Conservation (phyloP, 2,888 invertebrate genomes). For the Dendrolimus pini region DNA sequence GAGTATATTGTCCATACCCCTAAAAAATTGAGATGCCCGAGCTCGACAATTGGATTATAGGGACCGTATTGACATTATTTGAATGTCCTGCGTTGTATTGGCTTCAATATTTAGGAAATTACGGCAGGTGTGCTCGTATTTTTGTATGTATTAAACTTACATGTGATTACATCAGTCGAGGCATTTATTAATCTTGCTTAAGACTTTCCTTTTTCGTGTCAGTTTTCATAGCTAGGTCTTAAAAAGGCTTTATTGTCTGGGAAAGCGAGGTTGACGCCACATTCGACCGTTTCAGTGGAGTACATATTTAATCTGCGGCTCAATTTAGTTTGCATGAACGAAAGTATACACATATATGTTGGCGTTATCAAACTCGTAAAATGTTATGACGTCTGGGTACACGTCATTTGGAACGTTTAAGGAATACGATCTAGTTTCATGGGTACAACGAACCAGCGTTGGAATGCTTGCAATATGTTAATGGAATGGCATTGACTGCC, state of each 20-base stretch:
- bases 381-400: slow-evolving; percentile 2
- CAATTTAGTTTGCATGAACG: not conserved
- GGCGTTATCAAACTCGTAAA: slow-evolving; percentile 3
- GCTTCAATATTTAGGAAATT: too few species aligned
- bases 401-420: slow-evolving; percentile 1
- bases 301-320: not conserved
- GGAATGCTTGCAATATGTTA: not conserved
- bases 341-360: not conserved
- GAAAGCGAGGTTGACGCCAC: not conserved
- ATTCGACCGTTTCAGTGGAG: not conserved
- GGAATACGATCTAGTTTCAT: not conserved
- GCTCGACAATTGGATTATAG: too few species aligned
- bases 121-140: too few species aligned
- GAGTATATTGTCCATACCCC: too few species aligned
- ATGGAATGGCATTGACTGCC: not conserved
- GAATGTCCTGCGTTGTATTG: too few species aligned
- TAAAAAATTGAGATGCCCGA: too few species aligned
- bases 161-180: too few species aligned
- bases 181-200: too few species aligned
- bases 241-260: not conserved
- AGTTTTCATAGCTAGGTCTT: too few species aligned
- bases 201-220: too few species aligned
- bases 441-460: not conserved
- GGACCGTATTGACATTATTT: too few species aligned
- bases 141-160: too few species aligned